Evolutionary conservation across 2,113 vertebrate species (phyloP), one percentile per base, ranked within the genome.

Genomic region (Lampris megalopsis): DNA sequence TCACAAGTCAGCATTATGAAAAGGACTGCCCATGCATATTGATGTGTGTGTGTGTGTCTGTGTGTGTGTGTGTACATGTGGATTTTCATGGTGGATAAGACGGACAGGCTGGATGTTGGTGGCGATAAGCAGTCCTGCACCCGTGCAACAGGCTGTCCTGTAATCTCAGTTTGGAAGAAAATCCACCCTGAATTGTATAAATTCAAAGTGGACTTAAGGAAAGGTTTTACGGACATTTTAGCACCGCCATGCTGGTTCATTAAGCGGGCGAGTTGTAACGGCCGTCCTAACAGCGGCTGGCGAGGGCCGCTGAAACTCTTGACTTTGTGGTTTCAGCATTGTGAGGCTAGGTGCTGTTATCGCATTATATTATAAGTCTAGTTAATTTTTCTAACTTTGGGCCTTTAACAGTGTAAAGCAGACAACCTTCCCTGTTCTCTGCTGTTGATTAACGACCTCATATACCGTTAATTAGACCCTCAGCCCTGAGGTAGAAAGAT

Each of bases 371-470:
- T 57, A 72, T 73, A 82, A 47, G 40, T 73, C 61, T 68, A 82
- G 73, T 66, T 82, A 84, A 24, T 69, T 84, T 60, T 77, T 89
- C 63, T 58, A 86, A 80, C 75, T 82, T 84, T 88, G 87, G 59
- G 71, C 79, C 87, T 87, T 90, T 89, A 87, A 88, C 86, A 90
- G 85, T 83, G 82, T 80, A 85, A 87, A 89, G 86, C 76, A 77
- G 83, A 80, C 90, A 93, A 93, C 91, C 90, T 91, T 93, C 83
- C 79, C 87, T 91, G 92, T 91, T 95, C 91, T 88, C 94, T 88
- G 91, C 92, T 84, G 93, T 89, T 96, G 96, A 98, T 97, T 97
- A 99, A 99, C 97, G 96, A 96, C 95, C 96, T 96, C 95, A 97
- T 95, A 94, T 95, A 93, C 90, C 94, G 95, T 96, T 98, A 97